Base-by-base conservation (phyloP, 2,797 vertebrate genomes). In the Orestias chungarensis region DNA sequence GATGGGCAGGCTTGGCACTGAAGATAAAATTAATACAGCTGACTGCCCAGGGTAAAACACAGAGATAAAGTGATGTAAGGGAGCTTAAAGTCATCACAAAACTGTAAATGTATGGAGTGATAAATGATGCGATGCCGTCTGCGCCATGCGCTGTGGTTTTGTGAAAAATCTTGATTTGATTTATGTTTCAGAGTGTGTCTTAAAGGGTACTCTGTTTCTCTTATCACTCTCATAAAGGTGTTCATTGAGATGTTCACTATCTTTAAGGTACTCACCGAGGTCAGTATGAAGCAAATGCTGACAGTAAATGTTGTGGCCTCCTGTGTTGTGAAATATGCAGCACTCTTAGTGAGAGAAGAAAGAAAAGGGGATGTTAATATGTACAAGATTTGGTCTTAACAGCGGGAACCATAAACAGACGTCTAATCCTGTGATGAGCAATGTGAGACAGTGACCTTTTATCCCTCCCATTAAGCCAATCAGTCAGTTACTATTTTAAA, bases 181-280 rank as follows among this genome's bases (percentile, higher is more conserved):
- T 84, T 88, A 87, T 86, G 71, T 62, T 54, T 66, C 10, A 3
- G 11, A 70, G 23, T 46, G 49, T 70, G 61, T 67, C 71, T 80
- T 74, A 71, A 84, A 79, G 68, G 68, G 40, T 71, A 61, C 79
- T 85, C 88, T 83, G 81, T 86, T 84, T 86, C 74, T 71, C 87
- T 83, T 73, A 83, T 80, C 71, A 31, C 50, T 6, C 66, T 86
- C 82, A 80, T 86, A 83, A 89, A 91, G 75, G 75, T 74, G 71
- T 78, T 83, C 84, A 88, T 88, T 88, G 87, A 91, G 79, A 79
- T 65, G 43, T 84, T 82, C 73, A 38, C 47, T 9, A 64, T 87
- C 82, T 80, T 86, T 83, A 89, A 90, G 75, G 79, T 76, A 71
- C 74, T 81, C 84, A 89, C 88, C 88, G 88, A 90, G 79, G 78